Conservation (phyloP, 2,888 invertebrate species). For the Cotesia congregata region DNA sequence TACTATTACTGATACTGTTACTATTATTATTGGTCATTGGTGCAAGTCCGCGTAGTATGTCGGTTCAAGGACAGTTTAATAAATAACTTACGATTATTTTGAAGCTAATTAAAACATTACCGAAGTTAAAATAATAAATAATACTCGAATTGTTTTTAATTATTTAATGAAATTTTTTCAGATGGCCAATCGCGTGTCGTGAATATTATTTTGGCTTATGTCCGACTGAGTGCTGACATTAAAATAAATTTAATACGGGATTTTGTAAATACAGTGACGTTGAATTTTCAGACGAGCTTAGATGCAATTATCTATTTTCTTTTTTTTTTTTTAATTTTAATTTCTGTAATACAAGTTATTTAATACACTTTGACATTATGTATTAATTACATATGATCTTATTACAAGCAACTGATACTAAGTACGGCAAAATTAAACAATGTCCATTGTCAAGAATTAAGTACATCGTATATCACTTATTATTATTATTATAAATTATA, state of each 20-base stretch:
- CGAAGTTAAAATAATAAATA: neutral
- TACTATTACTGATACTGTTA: neutral
- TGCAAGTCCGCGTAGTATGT: constrained; percentile 13
- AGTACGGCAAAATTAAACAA: neutral
- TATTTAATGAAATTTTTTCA: neutral
- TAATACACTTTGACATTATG: constrained; percentile 3
- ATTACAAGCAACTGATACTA: constrained; percentile 10
- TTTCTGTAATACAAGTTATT: neutral
- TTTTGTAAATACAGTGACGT: neutral
- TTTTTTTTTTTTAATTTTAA: neutral
- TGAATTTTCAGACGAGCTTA: neutral
- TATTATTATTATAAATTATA: neutral
- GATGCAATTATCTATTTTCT: neutral
- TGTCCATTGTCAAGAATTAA: neutral
- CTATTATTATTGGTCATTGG: neutral
- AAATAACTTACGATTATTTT: neutral
- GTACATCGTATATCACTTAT: constrained; percentile 2
- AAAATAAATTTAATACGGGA: neutral
- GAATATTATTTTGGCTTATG: neutral
- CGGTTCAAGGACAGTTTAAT: neutral
- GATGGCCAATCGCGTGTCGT: neutral
- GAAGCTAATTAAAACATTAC: neutral
- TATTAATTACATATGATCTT: neutral
- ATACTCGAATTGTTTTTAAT: neutral
- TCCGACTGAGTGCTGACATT: neutral